Base-by-base conservation (phyloP, 2,888 invertebrate genomes). In the Pseudococcus viburni region DNA sequence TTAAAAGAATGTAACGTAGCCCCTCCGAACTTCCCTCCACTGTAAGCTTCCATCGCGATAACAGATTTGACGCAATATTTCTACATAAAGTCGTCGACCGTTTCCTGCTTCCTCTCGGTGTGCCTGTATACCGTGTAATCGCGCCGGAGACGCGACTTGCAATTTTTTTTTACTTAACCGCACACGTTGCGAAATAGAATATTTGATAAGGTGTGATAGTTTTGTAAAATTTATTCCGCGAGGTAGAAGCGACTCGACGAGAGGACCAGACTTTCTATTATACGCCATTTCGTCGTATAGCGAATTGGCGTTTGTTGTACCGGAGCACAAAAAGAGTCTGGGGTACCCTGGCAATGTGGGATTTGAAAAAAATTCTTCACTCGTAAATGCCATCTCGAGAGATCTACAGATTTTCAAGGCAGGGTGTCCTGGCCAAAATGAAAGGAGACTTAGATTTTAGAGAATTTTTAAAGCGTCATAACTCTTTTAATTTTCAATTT, bases 21-120 rank as follows among this genome's bases (percentile, higher is more conserved):
- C 59, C 59, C 19, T 19, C 19, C n/a, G 26, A 33, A 33, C 26
- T 33, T 59, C 6, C 5, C 19, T 8, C 59, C 19, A 7, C 9
- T n/a, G 1, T 0, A n/a, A 59, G 68, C 26, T 9, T 73, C 33
- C 12, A 73, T 73, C 68, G 68, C 68, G 68, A 73, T 73, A 73
- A 73, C 68, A 73, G 26, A 73, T 73, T 73, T 73, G 68, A 73
- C 68, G 33, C 68, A 73, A 73, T 26, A 73, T 73, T 73, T 73
- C 68, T 33, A 73, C 68, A 17, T 51, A 51, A 51, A 15, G 51
- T 51, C 51, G 51, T 5, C 19, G 22, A 7, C 64, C 19, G 22
- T 12, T 22, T 64, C 12, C 64, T 19, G 19, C 64, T 22, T 59
- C 64, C 17, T 51, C 51, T 46, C 26, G 15, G 5, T 4, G 51